Base-by-base conservation (phyloP, 2,888 invertebrate genomes). In the Lottia scabra region DNA sequence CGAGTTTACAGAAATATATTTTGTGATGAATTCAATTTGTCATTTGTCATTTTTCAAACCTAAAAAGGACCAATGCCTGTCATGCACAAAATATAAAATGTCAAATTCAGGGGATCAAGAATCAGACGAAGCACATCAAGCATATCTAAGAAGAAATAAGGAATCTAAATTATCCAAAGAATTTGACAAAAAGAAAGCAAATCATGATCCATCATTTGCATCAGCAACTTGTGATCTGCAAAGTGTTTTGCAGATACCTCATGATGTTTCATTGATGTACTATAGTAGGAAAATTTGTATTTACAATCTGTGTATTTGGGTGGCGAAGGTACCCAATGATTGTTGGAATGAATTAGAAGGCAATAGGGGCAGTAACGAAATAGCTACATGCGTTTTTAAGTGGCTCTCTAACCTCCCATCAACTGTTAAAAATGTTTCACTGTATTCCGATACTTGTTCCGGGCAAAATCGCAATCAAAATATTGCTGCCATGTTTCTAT, bases 401-500 rank as follows among this genome's bases (percentile, higher is more conserved):
- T 67, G 38, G 27, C 15, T 56, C 4, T 62, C 48, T 16, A 5
- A 27, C 16, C n/a, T 38, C 10, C 69, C 69, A 12, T 16, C 3
- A 0, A 2, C 6, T 5, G 45, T 69, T 1, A n/a, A 43, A 6
- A 26, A 69, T 0, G 69, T 69, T 1, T 26, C 23, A 2, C 46
- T 69, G 1, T 69, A 19, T 16, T 63, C 63, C 13, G 69, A 69
- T 12, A 45, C 63, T 6, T 69, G 69, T 16, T 16, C 23, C 8
- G 69, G 69, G 0, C 69, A 64, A 26, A 67, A 62, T 27, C 46
- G 67, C 10, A 67, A 67, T 27, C 67, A 67, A 38, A 64, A 64
- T 64, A 23, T 64, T 6, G 64, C 64, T 12, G 64, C 64, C 0
- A 64, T 64, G 64, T 64, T 64, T 64, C 6, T 64, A 16, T 16